Base-by-base conservation (phyloP, 2,797 vertebrate genomes). In the Etheostoma nigrum region DNA sequence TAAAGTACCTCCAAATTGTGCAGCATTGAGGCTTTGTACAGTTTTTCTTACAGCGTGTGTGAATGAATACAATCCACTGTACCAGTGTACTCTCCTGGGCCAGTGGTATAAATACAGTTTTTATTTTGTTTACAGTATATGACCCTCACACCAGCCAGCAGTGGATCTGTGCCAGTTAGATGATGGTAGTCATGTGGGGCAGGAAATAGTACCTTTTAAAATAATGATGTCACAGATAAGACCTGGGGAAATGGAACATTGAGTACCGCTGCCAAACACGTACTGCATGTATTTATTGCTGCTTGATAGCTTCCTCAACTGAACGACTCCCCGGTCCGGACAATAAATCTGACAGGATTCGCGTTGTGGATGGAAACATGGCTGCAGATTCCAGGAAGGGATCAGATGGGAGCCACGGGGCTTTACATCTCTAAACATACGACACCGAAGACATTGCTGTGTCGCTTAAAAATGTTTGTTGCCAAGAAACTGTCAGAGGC, bases 211-310 rank as follows among this genome's bases (percentile, higher is more conserved):
- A 40, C 36, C 36, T 30, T 30, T 40, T 40, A 12, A 40, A 40
- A 40, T 12, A 40, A 19, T 59, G 62, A 75, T 45, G 58, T 67
- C 67, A 12, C 47, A 47, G 85, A 88, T 88, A 74, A 81, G 72
- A 23, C 6, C 1, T 4, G 30, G 5, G 64, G 19, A 58, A 76
- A 55, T 10, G 4, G 30, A n/a, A 25, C 51, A 1, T 52, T 55
- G 4, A 33, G 36, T 45, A 13, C 33, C 0, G 6, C 71, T 53
- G 45, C 63, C 74, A 66, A 19, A 78, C 85, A 77, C 69, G 72
- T 78, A 71, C 33, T 0, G 13, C 59, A 0, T 12, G 54, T 18
- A 0, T 77, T 88, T 89, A 85, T 74, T 68, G 79, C 62, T 1
- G 48, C 12, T 15, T 65, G 63, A 65, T 23, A 10, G 68, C 75